These are phyloP conservation scores for Alauda arvensis DNA, from an alignment of 2,797 vertebrate genomes.

Conservation along the genomic window DNA sequence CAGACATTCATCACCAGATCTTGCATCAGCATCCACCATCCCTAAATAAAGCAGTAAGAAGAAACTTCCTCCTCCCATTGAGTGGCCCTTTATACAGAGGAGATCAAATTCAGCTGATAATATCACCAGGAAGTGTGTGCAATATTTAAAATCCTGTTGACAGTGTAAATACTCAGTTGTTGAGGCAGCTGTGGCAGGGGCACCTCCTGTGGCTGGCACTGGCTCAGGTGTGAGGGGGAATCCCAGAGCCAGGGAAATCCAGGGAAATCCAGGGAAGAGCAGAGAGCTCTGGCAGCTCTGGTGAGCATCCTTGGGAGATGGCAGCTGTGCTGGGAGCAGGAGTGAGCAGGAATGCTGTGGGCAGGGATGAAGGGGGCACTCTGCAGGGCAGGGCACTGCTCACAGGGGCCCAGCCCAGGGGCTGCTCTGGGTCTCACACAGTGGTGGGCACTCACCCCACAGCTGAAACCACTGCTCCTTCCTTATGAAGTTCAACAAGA, in stretches of 20 bases:
- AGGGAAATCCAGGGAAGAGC: background rate
- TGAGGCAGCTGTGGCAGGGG: background rate
- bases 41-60: background rate
- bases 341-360: background rate
- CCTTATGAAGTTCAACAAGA: too few relatives aligned
- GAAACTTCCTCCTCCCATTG: background rate
- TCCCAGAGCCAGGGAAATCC: background rate
- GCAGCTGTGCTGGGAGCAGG: background rate
- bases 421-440: background rate
- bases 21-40: background rate
- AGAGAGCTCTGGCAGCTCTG: background rate
- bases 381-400: background rate
- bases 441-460: background rate
- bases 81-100: background rate
- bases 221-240: background rate
- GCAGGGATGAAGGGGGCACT: background rate
- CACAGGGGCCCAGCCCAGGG: background rate
- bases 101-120: background rate
- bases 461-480: background rate
- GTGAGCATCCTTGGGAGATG: accelerated
- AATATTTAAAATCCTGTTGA: background rate
- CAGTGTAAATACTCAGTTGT: background rate
- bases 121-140: background rate
- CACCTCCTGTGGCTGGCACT: background rate
- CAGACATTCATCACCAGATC: background rate